Conservation (phyloP, 2,113 vertebrate species). For the Lipotes vexillifer region DNA sequence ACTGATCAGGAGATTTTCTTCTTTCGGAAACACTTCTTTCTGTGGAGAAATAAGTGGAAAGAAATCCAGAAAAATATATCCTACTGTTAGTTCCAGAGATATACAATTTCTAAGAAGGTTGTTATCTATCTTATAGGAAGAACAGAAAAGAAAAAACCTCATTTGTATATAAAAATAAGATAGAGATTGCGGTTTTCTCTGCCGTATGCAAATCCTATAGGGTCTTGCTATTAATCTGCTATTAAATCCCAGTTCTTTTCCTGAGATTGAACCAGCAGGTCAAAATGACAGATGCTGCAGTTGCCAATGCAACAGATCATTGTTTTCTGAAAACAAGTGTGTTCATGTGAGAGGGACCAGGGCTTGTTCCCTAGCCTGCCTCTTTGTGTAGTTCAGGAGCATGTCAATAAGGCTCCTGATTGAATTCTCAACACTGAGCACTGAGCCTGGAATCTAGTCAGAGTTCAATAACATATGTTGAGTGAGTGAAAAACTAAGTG, state of each 20-base stretch:
- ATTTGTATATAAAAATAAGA: neutral
- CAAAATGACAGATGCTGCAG: neutral
- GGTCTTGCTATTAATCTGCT: neutral
- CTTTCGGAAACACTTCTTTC: conserved; percentile 29
- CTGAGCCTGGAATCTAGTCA: neutral
- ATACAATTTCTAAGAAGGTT: neutral
- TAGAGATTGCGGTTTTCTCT: neutral
- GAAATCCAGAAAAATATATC: neutral
- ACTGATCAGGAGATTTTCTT: neutral
- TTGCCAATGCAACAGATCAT: neutral
- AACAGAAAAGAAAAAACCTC: neutral
- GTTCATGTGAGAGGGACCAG: neutral
- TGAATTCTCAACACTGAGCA: neutral
- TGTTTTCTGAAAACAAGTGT: neutral
- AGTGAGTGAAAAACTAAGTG: neutral
- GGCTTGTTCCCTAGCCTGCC: neutral
- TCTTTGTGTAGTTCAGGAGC: neutral
- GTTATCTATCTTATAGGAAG: neutral
- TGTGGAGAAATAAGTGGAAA: neutral
- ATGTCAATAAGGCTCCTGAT: neutral
- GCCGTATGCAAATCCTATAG: neutral
- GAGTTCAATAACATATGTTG: neutral
- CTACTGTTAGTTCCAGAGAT: neutral
- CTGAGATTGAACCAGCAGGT: neutral
- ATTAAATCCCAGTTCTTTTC: neutral